Evolutionary conservation across 2,888 invertebrate genomes (phyloP), one percentile per base, ranked within the genome.

Genomic region (Ashinkailepas kermadecensis): DNA sequence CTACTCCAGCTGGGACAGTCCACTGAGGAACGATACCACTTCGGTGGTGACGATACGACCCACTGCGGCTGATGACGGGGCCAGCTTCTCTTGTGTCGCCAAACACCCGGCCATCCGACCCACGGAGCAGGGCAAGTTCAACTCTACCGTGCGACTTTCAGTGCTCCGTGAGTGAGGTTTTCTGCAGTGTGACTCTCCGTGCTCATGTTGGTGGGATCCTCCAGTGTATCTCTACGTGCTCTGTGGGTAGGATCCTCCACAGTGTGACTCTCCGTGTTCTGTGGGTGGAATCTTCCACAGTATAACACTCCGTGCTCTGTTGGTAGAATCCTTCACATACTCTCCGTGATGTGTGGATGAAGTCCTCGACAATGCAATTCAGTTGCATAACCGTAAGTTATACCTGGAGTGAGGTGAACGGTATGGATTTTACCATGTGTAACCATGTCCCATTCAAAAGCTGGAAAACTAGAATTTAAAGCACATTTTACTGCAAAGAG

Each of bases 61-160:
- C 8, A 92, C 93, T 11, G 90, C 95, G 0, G 94, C 95, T 84
- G 96, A 96, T 87, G 95, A 96, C 87, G 93, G 93, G 85, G 94
- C 94, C 12, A 93, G 94, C 86, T 96, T 95, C 87, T 93, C 94
- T 4, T 96, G 96, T 87, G 95, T 95, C 87, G 96, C 95, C 0
- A 90, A 92, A 84, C 96, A 96, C 87, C 94, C 94, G 86, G 95
- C 95, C 0, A 89, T 96, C 15, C 23, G 67, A 8, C 54, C 39
- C 54, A 80, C 21, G 64, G 82, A 18, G 54, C 62, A 23, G 58
- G 78, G 7, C 3, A 58, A 59, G 23, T 78, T 82, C 13, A 81
- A 79, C 15, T 59, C 83, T 23, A 82, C 82, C 65, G 82, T 84
- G 62, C 81, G 78, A 23, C 82, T 84, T 57, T 81, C 83, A 62